phyloP scores from a whole-genome alignment of 23 tunicate genomes.

The Phallusia fumigata region DNA sequence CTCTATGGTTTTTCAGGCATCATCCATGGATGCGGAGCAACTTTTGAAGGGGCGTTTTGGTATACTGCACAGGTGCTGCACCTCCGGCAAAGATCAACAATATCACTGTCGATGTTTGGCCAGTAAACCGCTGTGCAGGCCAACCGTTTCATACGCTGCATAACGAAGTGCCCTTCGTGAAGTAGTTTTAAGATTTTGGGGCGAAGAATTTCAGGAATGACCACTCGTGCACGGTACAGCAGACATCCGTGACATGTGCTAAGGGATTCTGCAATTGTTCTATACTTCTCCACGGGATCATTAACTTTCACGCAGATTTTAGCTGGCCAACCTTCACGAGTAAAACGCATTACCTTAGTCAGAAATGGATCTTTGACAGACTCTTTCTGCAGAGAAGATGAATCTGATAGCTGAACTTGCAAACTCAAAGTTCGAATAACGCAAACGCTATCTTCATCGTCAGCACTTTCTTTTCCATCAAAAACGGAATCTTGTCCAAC shows the following conservation, averaged over 20 bases:
- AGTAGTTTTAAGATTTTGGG: conserved; percentile 5
- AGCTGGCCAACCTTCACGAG: conserved; percentile 40
- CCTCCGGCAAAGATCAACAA: neutral
- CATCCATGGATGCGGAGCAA: conserved; percentile 31
- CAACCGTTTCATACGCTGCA: conserved; percentile 42
- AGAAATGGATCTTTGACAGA: conserved; percentile 20
- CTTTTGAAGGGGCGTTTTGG: conserved; percentile 21
- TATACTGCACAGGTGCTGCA: conserved; percentile 26
- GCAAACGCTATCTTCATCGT: conserved; percentile 21
- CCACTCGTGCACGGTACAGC: conserved; percentile 27
- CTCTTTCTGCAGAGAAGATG: conserved; percentile 18
- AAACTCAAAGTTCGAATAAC: conserved; percentile 7
- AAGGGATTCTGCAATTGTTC: conserved; percentile 28
- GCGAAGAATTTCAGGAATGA: conserved; percentile 17
- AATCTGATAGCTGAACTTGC: conserved; percentile 31
- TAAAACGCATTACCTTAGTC: conserved; percentile 20
- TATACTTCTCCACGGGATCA: neutral
- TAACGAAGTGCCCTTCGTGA: conserved; percentile 40
- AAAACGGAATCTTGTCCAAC: conserved; percentile 23
- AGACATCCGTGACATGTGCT: conserved; percentile 31
- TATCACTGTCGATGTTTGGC: conserved; percentile 29
- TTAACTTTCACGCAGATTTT: neutral
- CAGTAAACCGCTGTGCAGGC: conserved; percentile 44
- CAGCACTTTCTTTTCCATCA: conserved; percentile 17
- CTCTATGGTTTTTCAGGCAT: conserved; percentile 45